Percentiles rank a stretch among this genome's conserved stretches.
Evolutionary conservation across 2,113 vertebrate species (phyloP).

Genomic region (Panthera tigris): DNA sequence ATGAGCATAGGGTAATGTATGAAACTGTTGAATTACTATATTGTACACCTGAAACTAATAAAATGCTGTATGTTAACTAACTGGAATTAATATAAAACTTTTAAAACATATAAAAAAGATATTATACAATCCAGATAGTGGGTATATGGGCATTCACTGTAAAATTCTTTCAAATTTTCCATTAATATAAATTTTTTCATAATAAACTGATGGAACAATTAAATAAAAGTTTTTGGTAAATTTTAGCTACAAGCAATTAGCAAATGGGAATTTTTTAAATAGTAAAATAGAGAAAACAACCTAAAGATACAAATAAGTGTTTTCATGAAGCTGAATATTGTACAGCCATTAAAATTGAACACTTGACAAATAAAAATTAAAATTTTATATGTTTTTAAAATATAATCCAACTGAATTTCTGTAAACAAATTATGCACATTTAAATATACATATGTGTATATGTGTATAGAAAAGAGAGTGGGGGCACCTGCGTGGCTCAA

Average conservation of each 20-base stretch:
- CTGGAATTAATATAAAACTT: background rate
- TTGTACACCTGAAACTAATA: background rate
- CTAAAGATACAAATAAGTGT: background rate
- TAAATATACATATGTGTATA: background rate
- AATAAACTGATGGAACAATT: background rate
- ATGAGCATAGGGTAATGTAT: background rate
- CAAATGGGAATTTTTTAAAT: background rate
- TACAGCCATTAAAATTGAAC: background rate
- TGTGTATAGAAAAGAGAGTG: background rate
- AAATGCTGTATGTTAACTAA: background rate
- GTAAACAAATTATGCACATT: background rate
- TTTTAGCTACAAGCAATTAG: background rate
- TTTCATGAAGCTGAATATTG: background rate
- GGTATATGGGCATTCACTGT: background rate
- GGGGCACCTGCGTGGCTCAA: too few species aligned
- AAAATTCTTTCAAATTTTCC: background rate
- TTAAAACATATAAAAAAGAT: background rate
- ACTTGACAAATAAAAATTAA: constrained; percentile 7
- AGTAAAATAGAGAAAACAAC: background rate
- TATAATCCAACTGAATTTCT: background rate
- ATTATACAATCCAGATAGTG: background rate
- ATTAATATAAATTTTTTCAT: background rate
- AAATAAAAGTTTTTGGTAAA: background rate
- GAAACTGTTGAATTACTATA: background rate
- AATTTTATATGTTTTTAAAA: background rate